Percentiles rank a stretch among this genome's conserved stretches.
Evolutionary conservation across 2,797 vertebrate species (phyloP).

Genomic region (Lacerta viridis): DNA sequence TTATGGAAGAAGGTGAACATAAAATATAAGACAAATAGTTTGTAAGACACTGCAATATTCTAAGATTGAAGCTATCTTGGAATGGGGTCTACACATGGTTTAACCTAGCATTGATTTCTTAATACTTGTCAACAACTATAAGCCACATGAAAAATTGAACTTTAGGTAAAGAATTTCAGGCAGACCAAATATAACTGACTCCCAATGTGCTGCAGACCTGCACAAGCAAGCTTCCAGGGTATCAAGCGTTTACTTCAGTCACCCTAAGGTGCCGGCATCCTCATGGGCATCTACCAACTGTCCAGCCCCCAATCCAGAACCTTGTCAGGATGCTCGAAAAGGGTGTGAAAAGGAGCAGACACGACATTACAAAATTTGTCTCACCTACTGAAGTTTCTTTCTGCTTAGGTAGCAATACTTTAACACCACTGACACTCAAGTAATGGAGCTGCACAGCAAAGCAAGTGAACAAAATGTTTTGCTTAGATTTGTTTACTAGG

Average conservation of each 20-base stretch:
- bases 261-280: background rate
- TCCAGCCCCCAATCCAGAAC: background rate
- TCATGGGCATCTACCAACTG: background rate
- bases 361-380: background rate
- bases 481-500: background rate
- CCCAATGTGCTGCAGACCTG: background rate
- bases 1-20: constrained; percentile 8
- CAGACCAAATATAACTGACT: background rate
- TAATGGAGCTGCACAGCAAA: background rate
- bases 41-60: background rate
- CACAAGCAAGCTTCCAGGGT: constrained; percentile 23
- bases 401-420: background rate
- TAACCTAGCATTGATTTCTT: constrained; percentile 40
- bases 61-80: background rate
- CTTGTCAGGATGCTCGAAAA: background rate
- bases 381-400: background rate
- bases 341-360: background rate
- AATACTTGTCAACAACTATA: constrained; percentile 39
- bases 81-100: background rate
- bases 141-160: constrained; percentile 5
- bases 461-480: background rate
- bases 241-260: background rate
- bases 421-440: background rate
- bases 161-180: background rate
- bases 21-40: constrained; percentile 16